These are phyloP conservation scores for Scaeva pyrastri DNA, from an alignment of 2,888 invertebrate species.

Conservation along the genomic window DNA sequence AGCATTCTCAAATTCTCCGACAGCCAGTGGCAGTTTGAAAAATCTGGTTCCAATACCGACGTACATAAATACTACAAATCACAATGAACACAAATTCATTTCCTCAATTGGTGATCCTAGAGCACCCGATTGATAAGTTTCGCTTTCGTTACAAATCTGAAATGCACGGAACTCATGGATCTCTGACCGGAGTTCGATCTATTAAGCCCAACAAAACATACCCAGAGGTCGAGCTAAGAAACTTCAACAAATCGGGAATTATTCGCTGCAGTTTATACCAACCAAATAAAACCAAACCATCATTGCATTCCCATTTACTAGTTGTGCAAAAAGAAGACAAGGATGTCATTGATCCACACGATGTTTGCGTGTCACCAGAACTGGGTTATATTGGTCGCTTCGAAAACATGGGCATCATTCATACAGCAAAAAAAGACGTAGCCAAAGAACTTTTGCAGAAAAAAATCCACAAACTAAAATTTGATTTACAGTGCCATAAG, in stretches of 20 bases:
- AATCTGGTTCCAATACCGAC: too few species aligned
- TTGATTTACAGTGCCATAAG: constrained; percentile 81
- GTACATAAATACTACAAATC: too few species aligned
- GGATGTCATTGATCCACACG: constrained; percentile 89
- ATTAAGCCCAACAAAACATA: constrained; percentile 87
- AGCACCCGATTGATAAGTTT: constrained; percentile 92
- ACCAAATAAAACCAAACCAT: constrained; percentile 84
- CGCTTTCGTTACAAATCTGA: constrained; percentile 94
- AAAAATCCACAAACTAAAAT: constrained; percentile 84
- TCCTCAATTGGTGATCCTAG: constrained; percentile 86
- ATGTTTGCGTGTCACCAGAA: constrained; percentile 85
- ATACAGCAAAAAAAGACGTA: constrained; percentile 92
- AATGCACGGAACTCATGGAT: constrained; percentile 94
- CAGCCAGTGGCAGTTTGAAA: not conserved
- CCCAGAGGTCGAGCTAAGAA: constrained; percentile 89
- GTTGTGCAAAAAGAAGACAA: constrained; percentile 87
- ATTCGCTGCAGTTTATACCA: constrained; percentile 90
- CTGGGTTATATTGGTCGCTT: constrained; percentile 89
- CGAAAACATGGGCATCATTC: constrained; percentile 93
- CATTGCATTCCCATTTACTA: constrained; percentile 89
- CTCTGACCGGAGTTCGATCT: constrained; percentile 88
- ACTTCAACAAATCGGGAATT: constrained; percentile 86
- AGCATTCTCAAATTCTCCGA: not conserved
- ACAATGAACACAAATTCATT: constrained; percentile 34
- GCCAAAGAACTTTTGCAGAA: constrained; percentile 87